A percentile compares a stretch with the other conserved stretches of the same genome.
Evolutionary conservation across 2,888 invertebrate genomes (phyloP).

Genomic region (Prosopocoilus inquinatus): DNA sequence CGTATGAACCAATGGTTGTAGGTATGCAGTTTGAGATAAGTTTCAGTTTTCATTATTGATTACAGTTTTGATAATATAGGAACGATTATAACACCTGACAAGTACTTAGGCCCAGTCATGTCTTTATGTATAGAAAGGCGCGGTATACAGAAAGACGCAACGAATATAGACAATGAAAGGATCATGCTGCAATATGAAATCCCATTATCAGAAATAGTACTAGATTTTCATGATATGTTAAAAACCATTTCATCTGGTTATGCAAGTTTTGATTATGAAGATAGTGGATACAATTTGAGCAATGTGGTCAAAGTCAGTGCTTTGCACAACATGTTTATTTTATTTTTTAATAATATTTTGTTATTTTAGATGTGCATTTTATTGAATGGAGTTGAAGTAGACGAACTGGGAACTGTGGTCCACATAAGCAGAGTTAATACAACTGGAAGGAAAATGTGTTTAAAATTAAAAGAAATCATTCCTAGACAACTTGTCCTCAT

Average conservation of each 20-base stretch:
- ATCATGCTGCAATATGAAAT: slow-evolving; percentile 79
- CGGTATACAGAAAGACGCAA: slow-evolving; percentile 67
- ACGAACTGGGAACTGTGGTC: slow-evolving; percentile 81
- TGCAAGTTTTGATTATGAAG: slow-evolving; percentile 93
- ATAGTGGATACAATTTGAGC: slow-evolving; percentile 76
- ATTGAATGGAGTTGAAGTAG: slow-evolving; percentile 77
- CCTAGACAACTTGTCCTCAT: slow-evolving; percentile 88
- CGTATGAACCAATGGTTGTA: slow-evolving; percentile 81
- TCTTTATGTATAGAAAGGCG: slow-evolving; percentile 74
- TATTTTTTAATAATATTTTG: slow-evolving; percentile 7
- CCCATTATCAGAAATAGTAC: slow-evolving; percentile 89
- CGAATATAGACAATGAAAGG: slow-evolving; percentile 78
- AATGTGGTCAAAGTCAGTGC: slow-evolving; percentile 72
- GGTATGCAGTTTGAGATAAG: slow-evolving; percentile 52
- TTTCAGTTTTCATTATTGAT: not conserved
- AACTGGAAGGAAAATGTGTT: slow-evolving; percentile 67
- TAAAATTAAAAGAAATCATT: slow-evolving; percentile 77
- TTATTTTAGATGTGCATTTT: slow-evolving; percentile 66
- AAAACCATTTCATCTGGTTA: slow-evolving; percentile 92
- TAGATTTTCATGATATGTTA: slow-evolving; percentile 91
- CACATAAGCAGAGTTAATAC: slow-evolving; percentile 67
- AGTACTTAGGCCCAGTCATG: slow-evolving; percentile 69
- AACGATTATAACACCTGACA: slow-evolving; percentile 84
- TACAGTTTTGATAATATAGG: slow-evolving; percentile 50
- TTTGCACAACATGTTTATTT: not conserved